Evolutionary conservation across 2,797 vertebrate genomes (phyloP).

Genomic region (Pipistrellus pygmaeus): DNA sequence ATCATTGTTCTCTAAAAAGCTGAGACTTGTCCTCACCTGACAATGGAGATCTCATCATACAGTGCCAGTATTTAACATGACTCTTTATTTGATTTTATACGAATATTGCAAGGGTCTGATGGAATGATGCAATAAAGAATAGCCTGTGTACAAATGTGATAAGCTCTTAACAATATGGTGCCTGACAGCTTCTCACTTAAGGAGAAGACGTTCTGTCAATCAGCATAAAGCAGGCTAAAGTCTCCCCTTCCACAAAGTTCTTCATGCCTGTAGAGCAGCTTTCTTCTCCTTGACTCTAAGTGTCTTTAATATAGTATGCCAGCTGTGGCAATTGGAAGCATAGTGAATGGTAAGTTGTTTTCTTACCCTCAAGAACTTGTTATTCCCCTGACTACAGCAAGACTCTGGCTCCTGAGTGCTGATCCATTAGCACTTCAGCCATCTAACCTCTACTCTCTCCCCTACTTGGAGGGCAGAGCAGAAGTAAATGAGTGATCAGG

Average conservation of each 20-base stretch:
- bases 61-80: background rate
- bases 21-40: background rate
- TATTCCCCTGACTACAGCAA: slow-evolving; percentile 40
- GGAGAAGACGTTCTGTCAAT: slow-evolving; percentile 74
- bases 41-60: background rate
- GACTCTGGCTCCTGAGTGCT: background rate
- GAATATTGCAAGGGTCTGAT: slow-evolving; percentile 57
- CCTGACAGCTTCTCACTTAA: slow-evolving; percentile 75
- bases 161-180: slow-evolving; percentile 80
- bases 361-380: slow-evolving; percentile 52
- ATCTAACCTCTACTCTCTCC: background rate
- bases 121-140: slow-evolving; percentile 69
- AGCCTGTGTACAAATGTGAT: slow-evolving; percentile 79
- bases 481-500: background rate
- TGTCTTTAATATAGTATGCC: slow-evolving; percentile 75
- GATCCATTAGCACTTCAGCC: background rate
- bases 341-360: slow-evolving; percentile 60
- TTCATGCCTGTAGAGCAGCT: slow-evolving; percentile 65
- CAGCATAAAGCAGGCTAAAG: slow-evolving; percentile 49
- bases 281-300: slow-evolving; percentile 61
- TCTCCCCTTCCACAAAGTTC: slow-evolving; percentile 54
- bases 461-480: background rate
- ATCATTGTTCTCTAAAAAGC: slow-evolving; percentile 33
- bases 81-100: slow-evolving; percentile 5
- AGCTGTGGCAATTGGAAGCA: slow-evolving; percentile 61